Percentiles rank a stretch among this genome's conserved stretches.
Conservation (phyloP, 2,113 vertebrate species). For the Alethe diademata region DNA sequence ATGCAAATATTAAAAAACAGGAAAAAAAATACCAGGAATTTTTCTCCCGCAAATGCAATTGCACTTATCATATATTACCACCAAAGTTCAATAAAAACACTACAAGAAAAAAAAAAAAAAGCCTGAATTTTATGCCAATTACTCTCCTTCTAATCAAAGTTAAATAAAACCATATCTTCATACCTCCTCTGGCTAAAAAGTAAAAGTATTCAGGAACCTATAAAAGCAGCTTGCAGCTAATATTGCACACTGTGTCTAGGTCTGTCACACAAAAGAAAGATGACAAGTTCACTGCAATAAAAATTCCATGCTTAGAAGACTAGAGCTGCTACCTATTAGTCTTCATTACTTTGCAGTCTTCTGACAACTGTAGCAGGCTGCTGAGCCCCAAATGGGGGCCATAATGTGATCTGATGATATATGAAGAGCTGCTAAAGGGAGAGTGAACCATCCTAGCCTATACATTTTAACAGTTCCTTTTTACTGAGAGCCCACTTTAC, state of each 20-base stretch:
- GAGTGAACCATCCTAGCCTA: constrained; percentile 84
- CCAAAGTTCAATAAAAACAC: constrained; percentile 42
- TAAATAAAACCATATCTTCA: constrained; percentile 69
- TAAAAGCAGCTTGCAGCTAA: constrained; percentile 76
- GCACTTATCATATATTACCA: constrained; percentile 49
- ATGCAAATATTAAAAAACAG: neutral
- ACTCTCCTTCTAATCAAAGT: constrained; percentile 70
- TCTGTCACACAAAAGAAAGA: constrained; percentile 87
- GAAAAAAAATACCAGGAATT: neutral
- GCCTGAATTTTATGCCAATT: constrained; percentile 51
- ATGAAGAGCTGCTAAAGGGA: constrained; percentile 90
- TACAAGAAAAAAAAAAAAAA: constrained; percentile 25
- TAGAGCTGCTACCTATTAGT: constrained; percentile 87
- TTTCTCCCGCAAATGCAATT: constrained; percentile 31
- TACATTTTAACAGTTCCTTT: constrained; percentile 86
- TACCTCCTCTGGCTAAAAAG: constrained; percentile 75
- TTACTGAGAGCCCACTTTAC: constrained; percentile 84
- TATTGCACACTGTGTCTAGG: constrained; percentile 80
- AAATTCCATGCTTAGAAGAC: constrained; percentile 89
- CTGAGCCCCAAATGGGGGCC: constrained; percentile 89
- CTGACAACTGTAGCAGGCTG: constrained; percentile 90
- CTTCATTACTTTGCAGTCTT: constrained; percentile 93
- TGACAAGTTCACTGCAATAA: constrained; percentile 88
- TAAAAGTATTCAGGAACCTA: constrained; percentile 75
- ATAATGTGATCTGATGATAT: constrained; percentile 93